These are phyloP conservation scores for Drosophila fulvimacula DNA, from an alignment of 2,888 invertebrate species.

Conservation along the genomic window DNA sequence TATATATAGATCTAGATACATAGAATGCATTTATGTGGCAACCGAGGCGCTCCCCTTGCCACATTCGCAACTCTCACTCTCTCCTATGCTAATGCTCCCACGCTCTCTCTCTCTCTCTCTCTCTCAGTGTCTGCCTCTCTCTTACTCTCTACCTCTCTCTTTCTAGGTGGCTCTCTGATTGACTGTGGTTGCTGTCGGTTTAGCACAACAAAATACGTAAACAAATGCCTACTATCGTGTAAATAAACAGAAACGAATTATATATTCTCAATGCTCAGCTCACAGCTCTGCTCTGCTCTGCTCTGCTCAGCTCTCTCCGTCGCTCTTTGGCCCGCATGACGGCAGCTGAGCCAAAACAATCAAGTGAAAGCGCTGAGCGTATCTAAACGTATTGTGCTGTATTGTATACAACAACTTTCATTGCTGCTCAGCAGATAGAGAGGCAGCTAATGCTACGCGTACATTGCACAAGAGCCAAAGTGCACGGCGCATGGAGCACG, in stretches of 20 bases:
- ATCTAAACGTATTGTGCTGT: slow-evolving; percentile 51
- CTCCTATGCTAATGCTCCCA: slow-evolving; percentile 1
- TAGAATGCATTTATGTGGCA: slow-evolving; percentile 36
- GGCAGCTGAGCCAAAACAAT: slow-evolving; percentile 61
- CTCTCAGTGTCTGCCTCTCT: slow-evolving; percentile 6
- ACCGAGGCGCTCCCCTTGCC: slow-evolving; percentile 43
- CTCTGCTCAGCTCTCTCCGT: not conserved
- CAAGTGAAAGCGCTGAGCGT: slow-evolving; percentile 70
- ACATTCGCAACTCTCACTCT: slow-evolving; percentile 42
- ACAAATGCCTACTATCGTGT: slow-evolving; percentile 65
- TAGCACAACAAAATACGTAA: slow-evolving; percentile 73
- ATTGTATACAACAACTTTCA: slow-evolving; percentile 67
- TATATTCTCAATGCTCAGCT: slow-evolving; percentile 42
- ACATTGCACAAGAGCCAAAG: slow-evolving; percentile 67
- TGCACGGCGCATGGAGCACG: slow-evolving; percentile 70
- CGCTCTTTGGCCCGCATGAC: slow-evolving; percentile 64
- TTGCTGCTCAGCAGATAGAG: slow-evolving; percentile 52
- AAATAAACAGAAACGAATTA: slow-evolving; percentile 68
- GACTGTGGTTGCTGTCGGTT: slow-evolving; percentile 41
- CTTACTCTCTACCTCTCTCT: not conserved
- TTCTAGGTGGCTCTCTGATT: slow-evolving; percentile 19
- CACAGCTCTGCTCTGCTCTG: not conserved
- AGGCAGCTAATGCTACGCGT: slow-evolving; percentile 41
- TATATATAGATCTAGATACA: slow-evolving; percentile 11
- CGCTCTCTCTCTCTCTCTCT: slow-evolving; percentile 13